Evolutionary conservation across 53 echinoderm and acorn worm species (phyloP), one percentile per base, ranked within the genome.

Genomic region (Astropecten irregularis): DNA sequence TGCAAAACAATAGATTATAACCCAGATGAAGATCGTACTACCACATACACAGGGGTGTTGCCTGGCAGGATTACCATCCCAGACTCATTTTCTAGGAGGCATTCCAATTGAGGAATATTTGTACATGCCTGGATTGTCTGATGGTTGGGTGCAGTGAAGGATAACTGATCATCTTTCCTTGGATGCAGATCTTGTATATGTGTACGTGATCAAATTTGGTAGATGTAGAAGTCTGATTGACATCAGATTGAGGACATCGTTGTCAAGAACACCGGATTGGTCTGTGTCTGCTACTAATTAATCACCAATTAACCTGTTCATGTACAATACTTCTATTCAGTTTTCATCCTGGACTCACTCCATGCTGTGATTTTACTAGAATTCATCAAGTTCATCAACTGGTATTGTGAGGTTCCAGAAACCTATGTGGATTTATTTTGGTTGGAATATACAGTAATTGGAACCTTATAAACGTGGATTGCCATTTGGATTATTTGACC

Each of bases 121-220:
- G 20, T 2, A 26, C 14, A 9, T 11, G 40, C 23, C 18, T 9
- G 58, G 46, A 79, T 29, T 21, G 9, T 32, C 37, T 50, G 32
- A 37, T 20, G 13, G 59, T 40, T 40, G 23, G 32, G 42, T 40
- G 28, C 40, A 27, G 30, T 47, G 32, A 60, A 62, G 79, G 68
- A 46, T 38, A 21, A 26, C 40, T 4, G 36, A 50, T 62, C 61
- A 18, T 79, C 62, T 30, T 25, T 48, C 34, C 16, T 31, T 62
- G 5, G 25, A 58, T 37, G 55, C 79, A 48, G 79, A 60, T 62
- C 21, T 18, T 79, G 42, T 11, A 11, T 42, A 11, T 6, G 11
- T 42, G 42, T 11, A 8, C n/a, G 46, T 79, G 79, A 61, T 79
- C 79, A 79, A 79, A 79, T 79, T 79, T 79, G 79, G 79, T 42